These are phyloP conservation scores for Nerophis lumbriciformis DNA, from an alignment of 2,113 vertebrate species.

Conservation along the genomic window DNA sequence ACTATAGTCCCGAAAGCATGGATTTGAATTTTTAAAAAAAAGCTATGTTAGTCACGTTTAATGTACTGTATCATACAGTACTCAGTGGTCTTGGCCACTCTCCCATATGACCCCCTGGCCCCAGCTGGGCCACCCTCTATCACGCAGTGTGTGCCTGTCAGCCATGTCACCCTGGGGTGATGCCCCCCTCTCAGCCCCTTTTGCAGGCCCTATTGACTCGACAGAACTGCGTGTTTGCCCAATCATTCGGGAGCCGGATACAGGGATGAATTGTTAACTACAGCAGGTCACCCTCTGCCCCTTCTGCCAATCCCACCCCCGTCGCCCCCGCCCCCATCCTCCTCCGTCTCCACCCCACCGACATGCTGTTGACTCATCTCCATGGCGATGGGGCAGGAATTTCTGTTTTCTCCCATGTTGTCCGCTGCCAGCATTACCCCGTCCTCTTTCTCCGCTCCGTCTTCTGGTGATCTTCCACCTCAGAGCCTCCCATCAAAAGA, in stretches of 20 bases:
- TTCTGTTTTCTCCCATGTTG: slow-evolving; percentile 45
- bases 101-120: slow-evolving; percentile 26
- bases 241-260: slow-evolving; percentile 70
- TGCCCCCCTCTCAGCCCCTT: slow-evolving; percentile 59
- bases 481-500: slow-evolving; percentile 36
- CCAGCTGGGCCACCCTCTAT: slow-evolving; percentile 28
- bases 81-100: slow-evolving; percentile 24
- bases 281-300: slow-evolving; percentile 61
- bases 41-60: not conserved
- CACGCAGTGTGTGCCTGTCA: slow-evolving; percentile 55
- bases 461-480: not conserved
- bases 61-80: slow-evolving; percentile 10
- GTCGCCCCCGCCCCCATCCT: not conserved
- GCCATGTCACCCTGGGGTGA: slow-evolving; percentile 50
- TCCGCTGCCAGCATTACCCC: slow-evolving; percentile 41
- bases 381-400: slow-evolving; percentile 59
- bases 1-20: not conserved
- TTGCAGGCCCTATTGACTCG: slow-evolving; percentile 59
- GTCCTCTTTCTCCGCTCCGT: slow-evolving; percentile 16
- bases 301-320: slow-evolving; percentile 22
- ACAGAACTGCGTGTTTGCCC: slow-evolving; percentile 62
- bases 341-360: slow-evolving; percentile 20
- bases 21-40: not conserved
- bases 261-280: slow-evolving; percentile 69
- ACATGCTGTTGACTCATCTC: slow-evolving; percentile 67